Evolutionary conservation across 2,888 invertebrate species (phyloP).

Genomic region (Diarsia mendica): DNA sequence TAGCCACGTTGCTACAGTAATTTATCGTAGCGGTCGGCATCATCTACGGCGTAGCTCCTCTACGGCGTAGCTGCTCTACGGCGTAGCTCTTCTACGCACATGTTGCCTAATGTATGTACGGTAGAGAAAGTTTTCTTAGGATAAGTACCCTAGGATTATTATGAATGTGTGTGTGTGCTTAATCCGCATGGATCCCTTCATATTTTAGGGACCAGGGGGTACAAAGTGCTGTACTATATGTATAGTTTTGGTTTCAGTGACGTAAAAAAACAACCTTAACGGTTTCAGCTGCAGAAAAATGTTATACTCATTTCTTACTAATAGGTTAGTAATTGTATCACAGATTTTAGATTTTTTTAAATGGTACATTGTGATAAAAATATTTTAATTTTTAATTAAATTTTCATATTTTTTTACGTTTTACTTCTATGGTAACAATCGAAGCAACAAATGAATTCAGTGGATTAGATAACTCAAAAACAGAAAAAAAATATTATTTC

Average conservation of each 20-base stretch:
- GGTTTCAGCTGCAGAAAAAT: background rate
- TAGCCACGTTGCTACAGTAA: slow-evolving; percentile 59
- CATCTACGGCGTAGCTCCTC: slow-evolving; percentile 67
- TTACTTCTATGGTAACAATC: too few relatives aligned
- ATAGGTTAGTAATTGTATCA: background rate
- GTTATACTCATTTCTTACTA: background rate
- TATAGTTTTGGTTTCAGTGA: background rate
- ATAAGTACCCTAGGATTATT: slow-evolving; percentile 55
- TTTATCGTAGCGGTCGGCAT: slow-evolving; percentile 62
- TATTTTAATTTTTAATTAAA: too few relatives aligned
- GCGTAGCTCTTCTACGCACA: slow-evolving; percentile 67
- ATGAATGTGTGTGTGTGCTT: slow-evolving; percentile 53
- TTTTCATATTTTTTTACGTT: too few relatives aligned
- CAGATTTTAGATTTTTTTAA: background rate
- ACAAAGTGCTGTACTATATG: background rate
- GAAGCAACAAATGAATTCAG: too few relatives aligned
- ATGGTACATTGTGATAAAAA: background rate
- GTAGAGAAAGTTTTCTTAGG: slow-evolving; percentile 66
- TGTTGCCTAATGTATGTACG: slow-evolving; percentile 64
- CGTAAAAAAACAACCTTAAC: background rate
- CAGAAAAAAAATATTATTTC: too few relatives aligned
- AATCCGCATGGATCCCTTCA: slow-evolving; percentile 19
- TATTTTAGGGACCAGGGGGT: slow-evolving; percentile 15
- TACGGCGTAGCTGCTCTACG: slow-evolving; percentile 67
- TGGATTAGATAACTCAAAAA: too few relatives aligned